Conservation (phyloP, 2,797 vertebrate genomes). For the Calcarius lapponicus region DNA sequence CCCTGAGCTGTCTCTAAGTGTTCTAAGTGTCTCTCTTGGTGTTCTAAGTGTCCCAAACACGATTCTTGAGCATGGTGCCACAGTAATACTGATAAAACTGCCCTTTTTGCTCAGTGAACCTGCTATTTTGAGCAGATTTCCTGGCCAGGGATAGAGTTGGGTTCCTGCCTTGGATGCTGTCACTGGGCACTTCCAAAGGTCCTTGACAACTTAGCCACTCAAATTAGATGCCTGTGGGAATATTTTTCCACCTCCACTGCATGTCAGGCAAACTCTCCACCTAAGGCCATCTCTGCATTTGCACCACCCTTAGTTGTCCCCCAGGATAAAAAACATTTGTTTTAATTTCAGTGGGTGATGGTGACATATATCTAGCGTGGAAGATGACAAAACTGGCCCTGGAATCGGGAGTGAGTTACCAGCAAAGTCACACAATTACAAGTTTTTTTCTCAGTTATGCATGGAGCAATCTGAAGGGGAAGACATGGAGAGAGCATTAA, state of each 20-base stretch:
- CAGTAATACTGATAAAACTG: background rate
- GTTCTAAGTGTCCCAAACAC: background rate
- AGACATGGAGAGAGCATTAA: background rate
- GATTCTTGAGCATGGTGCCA: fast-evolving
- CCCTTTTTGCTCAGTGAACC: background rate
- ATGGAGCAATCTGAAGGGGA: background rate
- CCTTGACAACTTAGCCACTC: background rate
- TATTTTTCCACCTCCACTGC: background rate
- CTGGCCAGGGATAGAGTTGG: fast-evolving
- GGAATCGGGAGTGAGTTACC: background rate
- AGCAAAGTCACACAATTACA: background rate
- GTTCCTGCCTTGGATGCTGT: background rate
- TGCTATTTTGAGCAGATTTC: background rate
- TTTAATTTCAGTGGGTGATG: background rate
- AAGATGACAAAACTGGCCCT: background rate
- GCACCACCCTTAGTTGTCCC: background rate
- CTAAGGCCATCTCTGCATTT: background rate
- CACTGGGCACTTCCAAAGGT: background rate
- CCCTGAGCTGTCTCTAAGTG: background rate
- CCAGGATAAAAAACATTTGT: background rate
- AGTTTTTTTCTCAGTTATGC: background rate
- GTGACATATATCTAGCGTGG: background rate
- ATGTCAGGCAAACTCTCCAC: background rate
- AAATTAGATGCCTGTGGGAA: background rate
- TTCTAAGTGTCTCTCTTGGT: background rate